Evolutionary conservation across 2,113 vertebrate species (phyloP), one percentile per base, ranked within the genome.

Genomic region (Urocynchramus pylzowi): DNA sequence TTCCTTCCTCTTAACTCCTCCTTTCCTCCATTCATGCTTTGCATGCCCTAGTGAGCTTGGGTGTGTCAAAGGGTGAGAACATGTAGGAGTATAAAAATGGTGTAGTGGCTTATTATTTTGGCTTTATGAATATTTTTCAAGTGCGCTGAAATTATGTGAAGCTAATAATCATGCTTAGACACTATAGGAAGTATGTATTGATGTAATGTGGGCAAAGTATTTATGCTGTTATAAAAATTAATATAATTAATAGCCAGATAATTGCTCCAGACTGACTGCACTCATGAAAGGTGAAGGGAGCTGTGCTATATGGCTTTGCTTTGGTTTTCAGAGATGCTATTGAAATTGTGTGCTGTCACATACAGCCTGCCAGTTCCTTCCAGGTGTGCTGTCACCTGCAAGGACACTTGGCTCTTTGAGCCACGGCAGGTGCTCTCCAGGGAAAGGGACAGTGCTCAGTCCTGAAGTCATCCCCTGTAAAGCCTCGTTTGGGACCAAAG

Each of bases 191-290:
- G 13, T 60, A 30, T 87, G 67, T 91, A 39, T 80, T 65, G 39
- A 42, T 96, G 90, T 96, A 76, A 22, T 78, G 52, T 95, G 84
- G 31, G 35, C 44, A 78, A 87, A 91, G 47, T 94, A 86, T 96
- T 96, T 97, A 95, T 93, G 78, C 64, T 95, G 16, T 78, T 89
- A 71, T 56, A 89, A 90, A 83, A 88, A 69, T 45, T 45, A 89
- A 82, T 95, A 77, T 92, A 53, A 83, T 77, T 74, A 88, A 90
- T 84, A 90, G 44, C 71, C 33, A 59, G 57, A 37, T 81, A 18
- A 45, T 79, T 53, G 90, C 53, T 93, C 21, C 56, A 71, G 79
- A 23, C 61, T 75, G 86, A 63, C 47, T 84, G 60, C 12, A 9
- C 35, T 77, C 19, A 1, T 54, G 35, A 37, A 84, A 68, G 39